Percentiles rank a stretch among this genome's conserved stretches.
phyloP scores from a whole-genome alignment of 2,888 invertebrate genomes.

The Acleris emargana region DNA sequence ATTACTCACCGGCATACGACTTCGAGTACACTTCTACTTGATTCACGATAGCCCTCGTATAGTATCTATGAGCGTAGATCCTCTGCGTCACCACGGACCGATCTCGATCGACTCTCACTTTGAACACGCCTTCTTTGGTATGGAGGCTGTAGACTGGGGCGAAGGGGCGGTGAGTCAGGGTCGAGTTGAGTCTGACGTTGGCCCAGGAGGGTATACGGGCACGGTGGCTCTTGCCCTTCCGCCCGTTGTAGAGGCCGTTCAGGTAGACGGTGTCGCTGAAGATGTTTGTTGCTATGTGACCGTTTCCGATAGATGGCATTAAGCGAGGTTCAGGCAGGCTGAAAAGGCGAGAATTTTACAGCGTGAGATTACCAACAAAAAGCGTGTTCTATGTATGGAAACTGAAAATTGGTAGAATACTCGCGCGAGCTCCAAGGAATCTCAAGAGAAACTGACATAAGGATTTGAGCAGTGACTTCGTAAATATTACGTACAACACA shows the following conservation, averaged over 20 bases:
- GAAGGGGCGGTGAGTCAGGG: conserved; percentile 63
- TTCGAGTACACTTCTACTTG: conserved; percentile 76
- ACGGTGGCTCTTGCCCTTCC: conserved; percentile 80
- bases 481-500: no score
- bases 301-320: conserved; percentile 85
- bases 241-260: conserved; percentile 85
- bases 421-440: no score
- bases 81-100: conserved; percentile 75
- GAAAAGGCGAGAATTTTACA: conserved; percentile 40
- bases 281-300: conserved; percentile 83
- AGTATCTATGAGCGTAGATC: conserved; percentile 76
- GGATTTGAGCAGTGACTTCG: no score
- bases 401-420: no score
- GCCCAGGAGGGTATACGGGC: conserved; percentile 85
- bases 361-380: no score
- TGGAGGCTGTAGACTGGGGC: conserved; percentile 74
- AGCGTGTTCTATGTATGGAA: no score
- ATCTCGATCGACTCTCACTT: conserved; percentile 74
- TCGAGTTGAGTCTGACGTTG: conserved; percentile 79
- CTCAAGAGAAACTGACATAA: no score
- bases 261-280: conserved; percentile 84
- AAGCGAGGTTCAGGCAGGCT: conserved; percentile 83
- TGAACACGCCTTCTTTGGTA: conserved; percentile 74
- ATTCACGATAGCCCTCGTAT: conserved; percentile 77
- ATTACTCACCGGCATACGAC: conserved; percentile 61